Percentiles rank a stretch among this genome's conserved stretches.
Evolutionary conservation across 2,888 invertebrate species (phyloP).

Genomic region (Ferrisia virgata): DNA sequence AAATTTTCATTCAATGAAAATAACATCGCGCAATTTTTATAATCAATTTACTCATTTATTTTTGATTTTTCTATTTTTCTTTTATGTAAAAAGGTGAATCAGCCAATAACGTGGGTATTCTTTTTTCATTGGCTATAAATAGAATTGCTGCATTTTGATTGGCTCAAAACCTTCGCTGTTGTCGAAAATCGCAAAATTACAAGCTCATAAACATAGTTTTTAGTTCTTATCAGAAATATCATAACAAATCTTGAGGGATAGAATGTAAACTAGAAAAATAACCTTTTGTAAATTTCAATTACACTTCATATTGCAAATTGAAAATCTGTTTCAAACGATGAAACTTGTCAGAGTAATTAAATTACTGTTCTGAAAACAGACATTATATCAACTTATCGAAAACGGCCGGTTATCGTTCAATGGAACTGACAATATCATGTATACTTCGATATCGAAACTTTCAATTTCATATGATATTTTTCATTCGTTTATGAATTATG

Average conservation of each 20-base stretch:
- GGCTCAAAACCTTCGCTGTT: background rate
- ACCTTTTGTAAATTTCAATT: no score
- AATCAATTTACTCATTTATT: no score
- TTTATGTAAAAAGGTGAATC: no score
- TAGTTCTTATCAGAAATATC: background rate
- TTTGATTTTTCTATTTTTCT: no score
- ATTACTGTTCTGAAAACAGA: background rate
- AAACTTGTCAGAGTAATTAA: background rate
- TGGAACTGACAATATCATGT: conserved; percentile 1
- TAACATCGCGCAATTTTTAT: no score
- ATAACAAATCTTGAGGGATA: no score
- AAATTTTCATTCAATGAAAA: no score
- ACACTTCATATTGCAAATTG: background rate
- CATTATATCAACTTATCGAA: background rate
- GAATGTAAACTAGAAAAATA: no score
- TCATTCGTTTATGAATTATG: conserved; percentile 9
- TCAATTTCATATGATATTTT: background rate
- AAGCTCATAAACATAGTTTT: background rate
- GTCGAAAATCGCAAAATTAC: background rate
- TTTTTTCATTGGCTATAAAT: background rate
- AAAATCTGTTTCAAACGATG: background rate
- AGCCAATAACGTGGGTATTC: background rate
- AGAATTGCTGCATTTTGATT: background rate
- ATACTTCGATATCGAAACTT: conserved; percentile 14
- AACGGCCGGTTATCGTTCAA: background rate